Conservation (phyloP, 2,888 invertebrate genomes). For the Drosophila meridiana region DNA sequence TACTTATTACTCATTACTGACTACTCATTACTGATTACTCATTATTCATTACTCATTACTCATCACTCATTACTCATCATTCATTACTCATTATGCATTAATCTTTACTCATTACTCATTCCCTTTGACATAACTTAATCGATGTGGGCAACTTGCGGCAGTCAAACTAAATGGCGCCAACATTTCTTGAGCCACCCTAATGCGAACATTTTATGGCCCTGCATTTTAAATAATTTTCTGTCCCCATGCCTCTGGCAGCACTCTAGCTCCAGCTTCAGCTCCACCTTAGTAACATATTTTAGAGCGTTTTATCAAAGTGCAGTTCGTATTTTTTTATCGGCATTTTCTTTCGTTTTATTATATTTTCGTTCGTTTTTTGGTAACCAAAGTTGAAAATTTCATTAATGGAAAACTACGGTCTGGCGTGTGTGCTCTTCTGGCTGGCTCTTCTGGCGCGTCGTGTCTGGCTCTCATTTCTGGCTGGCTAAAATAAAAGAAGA, state of each 20-base stretch:
- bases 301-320: conserved; percentile 30
- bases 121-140: not conserved
- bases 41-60: not conserved
- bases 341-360: not conserved
- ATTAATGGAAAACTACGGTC: conserved; percentile 34
- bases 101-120: not conserved
- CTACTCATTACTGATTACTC: not conserved
- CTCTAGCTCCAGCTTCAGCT: not conserved
- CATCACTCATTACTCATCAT: not conserved
- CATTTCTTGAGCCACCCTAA: conserved; percentile 24
- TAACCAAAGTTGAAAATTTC: conserved; percentile 34
- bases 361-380: conserved; percentile 1
- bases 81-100: not conserved
- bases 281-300: conserved; percentile 13
- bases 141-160: not conserved
- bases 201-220: conserved; percentile 14
- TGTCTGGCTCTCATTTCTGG: conserved; percentile 5
- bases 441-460: not conserved
- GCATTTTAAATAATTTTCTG: conserved; percentile 20
- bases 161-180: not conserved
- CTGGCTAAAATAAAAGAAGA: conserved; percentile 19
- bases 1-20: not conserved
- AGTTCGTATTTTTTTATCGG: not conserved
- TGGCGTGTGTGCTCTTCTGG: not conserved
- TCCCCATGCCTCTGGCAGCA: not conserved